These are phyloP conservation scores for Drosophila hamatofila DNA, from an alignment of 2,888 invertebrate species.

Conservation along the genomic window DNA sequence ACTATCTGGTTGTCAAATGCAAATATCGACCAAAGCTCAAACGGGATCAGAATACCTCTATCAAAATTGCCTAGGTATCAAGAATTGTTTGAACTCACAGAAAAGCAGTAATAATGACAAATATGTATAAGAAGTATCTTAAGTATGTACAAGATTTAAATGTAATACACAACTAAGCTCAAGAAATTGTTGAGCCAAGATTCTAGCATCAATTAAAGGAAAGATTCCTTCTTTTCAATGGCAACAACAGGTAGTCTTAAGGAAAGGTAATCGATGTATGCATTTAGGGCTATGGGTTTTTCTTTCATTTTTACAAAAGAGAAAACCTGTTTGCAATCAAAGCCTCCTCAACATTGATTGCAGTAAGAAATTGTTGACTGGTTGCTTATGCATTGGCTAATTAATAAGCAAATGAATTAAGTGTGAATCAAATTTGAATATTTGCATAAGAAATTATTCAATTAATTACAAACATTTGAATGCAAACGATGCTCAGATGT, in stretches of 20 bases:
- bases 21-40: constrained; percentile 14
- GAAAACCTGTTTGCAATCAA: not conserved
- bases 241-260: no score
- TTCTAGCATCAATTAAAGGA: no score
- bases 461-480: constrained; percentile 21
- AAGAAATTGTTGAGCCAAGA: no score
- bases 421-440: constrained; percentile 44
- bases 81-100: no score
- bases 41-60: not conserved
- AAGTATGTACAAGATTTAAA: no score
- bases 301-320: not conserved
- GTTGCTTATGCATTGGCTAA: constrained; percentile 6
- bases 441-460: constrained; percentile 38
- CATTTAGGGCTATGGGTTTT: not conserved
- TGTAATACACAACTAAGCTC: no score
- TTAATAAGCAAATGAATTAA: constrained; percentile 49
- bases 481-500: constrained; percentile 12
- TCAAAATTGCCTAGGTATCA: not conserved
- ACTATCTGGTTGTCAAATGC: constrained; percentile 53
- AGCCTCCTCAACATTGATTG: not conserved
- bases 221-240: no score
- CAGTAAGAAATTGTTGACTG: constrained; percentile 2
- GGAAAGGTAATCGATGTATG: no score
- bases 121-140: no score
- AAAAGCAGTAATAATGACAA: no score